Evolutionary conservation across 2,888 invertebrate species (phyloP).

Genomic region (Acanthosepion pharaonis): DNA sequence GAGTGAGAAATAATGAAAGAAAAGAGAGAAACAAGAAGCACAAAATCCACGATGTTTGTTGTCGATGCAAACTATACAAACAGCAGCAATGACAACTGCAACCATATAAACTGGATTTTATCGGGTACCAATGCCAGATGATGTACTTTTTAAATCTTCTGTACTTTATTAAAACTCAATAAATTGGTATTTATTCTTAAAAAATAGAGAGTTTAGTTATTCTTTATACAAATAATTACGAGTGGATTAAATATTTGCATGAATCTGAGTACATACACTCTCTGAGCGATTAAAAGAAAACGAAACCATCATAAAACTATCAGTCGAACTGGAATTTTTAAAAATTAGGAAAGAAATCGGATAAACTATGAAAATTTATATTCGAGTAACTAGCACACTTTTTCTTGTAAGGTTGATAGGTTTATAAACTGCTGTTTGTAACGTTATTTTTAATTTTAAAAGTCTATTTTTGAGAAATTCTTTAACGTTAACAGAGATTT

Average conservation of each 20-base stretch:
- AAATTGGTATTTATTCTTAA: slow-evolving; percentile 23
- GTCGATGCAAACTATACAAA: not conserved
- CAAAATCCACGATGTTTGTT: not conserved
- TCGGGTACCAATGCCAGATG: slow-evolving; percentile 8
- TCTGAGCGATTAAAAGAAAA: too few species aligned
- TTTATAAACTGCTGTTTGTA: too few species aligned
- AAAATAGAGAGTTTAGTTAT: slow-evolving; percentile 33
- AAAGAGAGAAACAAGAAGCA: not conserved
- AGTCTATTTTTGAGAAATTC: too few species aligned
- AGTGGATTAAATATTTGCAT: not conserved
- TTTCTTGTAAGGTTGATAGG: too few species aligned
- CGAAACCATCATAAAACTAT: too few species aligned
- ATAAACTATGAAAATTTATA: too few species aligned
- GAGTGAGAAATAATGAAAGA: not conserved
- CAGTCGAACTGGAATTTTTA: too few species aligned
- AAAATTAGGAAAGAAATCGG: too few species aligned
- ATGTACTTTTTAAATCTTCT: not conserved
- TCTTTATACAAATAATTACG: not conserved
- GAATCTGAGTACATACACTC: not conserved
- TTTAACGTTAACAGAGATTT: too few species aligned
- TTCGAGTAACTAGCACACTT: too few species aligned
- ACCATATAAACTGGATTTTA: not conserved
- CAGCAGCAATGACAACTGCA: not conserved
- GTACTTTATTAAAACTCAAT: slow-evolving; percentile 33
- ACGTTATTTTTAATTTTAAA: too few species aligned